Evolutionary conservation across 1,140 invertebrate species (phyloP), one percentile per base, ranked within the genome.

Genomic region (Temnothorax longispinosus): DNA sequence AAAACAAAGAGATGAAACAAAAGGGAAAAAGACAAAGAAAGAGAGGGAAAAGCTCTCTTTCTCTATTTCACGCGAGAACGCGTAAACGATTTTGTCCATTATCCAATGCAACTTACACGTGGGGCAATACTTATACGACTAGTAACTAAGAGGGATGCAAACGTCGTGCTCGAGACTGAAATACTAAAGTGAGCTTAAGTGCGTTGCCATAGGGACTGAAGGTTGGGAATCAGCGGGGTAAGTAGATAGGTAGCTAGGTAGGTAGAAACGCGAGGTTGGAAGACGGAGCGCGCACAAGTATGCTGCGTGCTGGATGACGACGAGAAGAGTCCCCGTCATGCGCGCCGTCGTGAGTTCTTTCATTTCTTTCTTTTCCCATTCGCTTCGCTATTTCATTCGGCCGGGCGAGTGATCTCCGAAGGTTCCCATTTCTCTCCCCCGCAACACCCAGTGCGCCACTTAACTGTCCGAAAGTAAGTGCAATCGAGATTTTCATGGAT

Each of bases 151-250:
- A 64, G 81, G 64, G 86, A 77, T 87, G 88, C 85, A 89, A 87
- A 92, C 89, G 86, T 91, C 76, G 84, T 90, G 54, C 86, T 69
- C 64, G 77, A 87, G 88, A 85, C 91, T 80, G 88, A 92, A 92
- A 94, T 93, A 92, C 93, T 92, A 90, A 93, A 93, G 91, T 87
- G 91, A 92, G 88, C 93, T 93, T 91, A 92, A 93, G 88, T 90
- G 90, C 90, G 93, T 94, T 94, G 92, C 93, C 90, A 94, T 94
- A 93, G 93, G 89, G 89, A 93, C 92, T 76, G 75, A 52, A 56
- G 85, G 54, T 75, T 50, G 41, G 41, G 56, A 84, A 84, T 84
- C 69, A 58, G 41, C 18, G 41, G 56, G 32, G 56, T 74, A 74
- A 38, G 50, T 82, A 65, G 60, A 21, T 54, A 52, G 77, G 11